These are phyloP conservation scores for Melanotaenia duboulayi DNA, from an alignment of 2,113 vertebrate genomes.

Conservation along the genomic window DNA sequence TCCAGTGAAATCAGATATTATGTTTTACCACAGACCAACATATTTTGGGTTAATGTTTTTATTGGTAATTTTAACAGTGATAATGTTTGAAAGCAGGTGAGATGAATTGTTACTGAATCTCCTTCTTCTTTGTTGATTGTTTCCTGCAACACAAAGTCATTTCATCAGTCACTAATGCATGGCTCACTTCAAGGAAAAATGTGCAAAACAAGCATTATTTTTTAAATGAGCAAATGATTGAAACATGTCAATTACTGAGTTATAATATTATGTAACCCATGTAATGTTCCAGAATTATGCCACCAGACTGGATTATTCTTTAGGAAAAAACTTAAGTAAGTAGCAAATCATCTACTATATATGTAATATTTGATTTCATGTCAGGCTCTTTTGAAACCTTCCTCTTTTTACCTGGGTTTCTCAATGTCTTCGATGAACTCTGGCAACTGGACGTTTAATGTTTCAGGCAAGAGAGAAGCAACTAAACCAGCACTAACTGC, in stretches of 20 bases:
- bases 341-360: conserved; percentile 11
- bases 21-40: conserved; percentile 1
- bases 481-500: conserved; percentile 79
- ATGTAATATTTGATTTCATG: conserved; percentile 34
- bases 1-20: background rate
- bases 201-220: background rate
- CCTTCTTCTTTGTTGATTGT: conserved; percentile 6
- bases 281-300: background rate
- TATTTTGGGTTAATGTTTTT: background rate
- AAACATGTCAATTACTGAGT: background rate
- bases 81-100: conserved; percentile 1
- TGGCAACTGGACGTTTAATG: conserved; percentile 77
- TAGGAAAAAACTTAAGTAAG: background rate
- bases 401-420: conserved; percentile 72
- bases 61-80: background rate
- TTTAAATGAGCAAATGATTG: background rate
- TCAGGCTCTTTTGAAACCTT: background rate
- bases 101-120: conserved; percentile 21
- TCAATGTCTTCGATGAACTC: conserved; percentile 88
- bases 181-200: background rate
- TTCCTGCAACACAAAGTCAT: conserved; percentile 44
- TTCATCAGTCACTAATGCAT: background rate
- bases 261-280: background rate
- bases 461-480: conserved; percentile 85
- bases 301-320: conserved; percentile 25